Evolutionary conservation across 2,888 invertebrate genomes (phyloP), one percentile per base, ranked within the genome.

Genomic region (Anthoptus insignis): DNA sequence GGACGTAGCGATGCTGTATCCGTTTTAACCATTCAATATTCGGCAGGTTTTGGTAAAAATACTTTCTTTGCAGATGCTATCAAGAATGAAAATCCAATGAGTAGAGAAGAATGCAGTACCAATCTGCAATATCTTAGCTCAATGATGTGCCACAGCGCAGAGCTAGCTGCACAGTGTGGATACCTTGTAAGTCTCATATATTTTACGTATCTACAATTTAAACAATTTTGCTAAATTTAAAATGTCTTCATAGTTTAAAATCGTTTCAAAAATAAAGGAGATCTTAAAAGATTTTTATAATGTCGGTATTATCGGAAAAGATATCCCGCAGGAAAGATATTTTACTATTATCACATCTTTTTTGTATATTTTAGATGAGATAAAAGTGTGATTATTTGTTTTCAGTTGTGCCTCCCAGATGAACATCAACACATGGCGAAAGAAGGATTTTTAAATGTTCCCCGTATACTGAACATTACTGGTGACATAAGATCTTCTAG

Each of bases 91-190:
- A 73, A 82, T 50, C 67, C 77, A 0, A 81, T 87, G 81, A 73
- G 83, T 0, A 83, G 81, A 0, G 76, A 78, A 9, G 80, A 89
- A 67, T 84, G 89, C 65, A 65, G 76, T 39, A 73, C 78, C 34
- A 76, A 80, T 1, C 72, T 90, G 50, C 71, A 76, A 39, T 83
- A 80, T 65, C 73, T 87, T 2, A 75, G 82, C 2, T 70, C 82
- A 0, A 84, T 88, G 0, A 83, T 87, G 3, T 78, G 78, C 69
- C 83, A 80, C 69, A 80, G 79, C 21, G 72, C 82, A 0, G 84
- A 87, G 22, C 82, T 81, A n/a, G 86, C 86, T 0, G 76, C 82
- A 0, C 89, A 91, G 3, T 87, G 84, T 64, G 83, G 83, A 0
- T 89, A 89, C 58, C 70, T 88, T 79, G 90, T 90, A 53, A 77